These are phyloP conservation scores for Laterallus jamaicensis DNA, from an alignment of 2,113 vertebrate genomes.

Conservation along the genomic window DNA sequence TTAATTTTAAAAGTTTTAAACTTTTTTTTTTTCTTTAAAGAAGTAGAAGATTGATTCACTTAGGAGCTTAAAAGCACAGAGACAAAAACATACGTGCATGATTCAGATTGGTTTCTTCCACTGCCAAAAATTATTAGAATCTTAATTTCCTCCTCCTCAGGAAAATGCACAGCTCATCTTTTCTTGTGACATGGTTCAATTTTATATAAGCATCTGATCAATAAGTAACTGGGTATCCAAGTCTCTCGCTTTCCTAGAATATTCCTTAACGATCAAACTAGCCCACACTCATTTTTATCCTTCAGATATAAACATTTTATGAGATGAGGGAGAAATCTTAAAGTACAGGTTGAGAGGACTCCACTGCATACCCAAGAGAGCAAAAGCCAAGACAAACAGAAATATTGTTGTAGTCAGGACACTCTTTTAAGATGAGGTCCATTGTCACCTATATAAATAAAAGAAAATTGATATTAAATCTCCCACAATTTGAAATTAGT, in stretches of 20 bases:
- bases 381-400: neutral
- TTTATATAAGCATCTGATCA: neutral
- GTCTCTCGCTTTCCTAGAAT: neutral
- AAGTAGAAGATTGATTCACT: neutral
- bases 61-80: neutral
- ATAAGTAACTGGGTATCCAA: neutral
- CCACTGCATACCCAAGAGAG: neutral
- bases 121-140: neutral
- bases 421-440: neutral
- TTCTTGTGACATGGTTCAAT: neutral
- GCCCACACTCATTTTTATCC: neutral
- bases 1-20: neutral
- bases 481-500: neutral
- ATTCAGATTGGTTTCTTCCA: neutral
- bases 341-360: neutral
- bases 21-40: neutral
- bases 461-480: neutral
- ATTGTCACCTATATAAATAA: neutral
- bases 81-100: rapidly evolving
- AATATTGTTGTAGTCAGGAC: neutral
- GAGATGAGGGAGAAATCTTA: neutral
- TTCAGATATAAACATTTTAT: neutral
- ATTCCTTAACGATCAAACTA: neutral
- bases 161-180: neutral
- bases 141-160: neutral